Conservation (phyloP, 2,113 vertebrate species). For the Nettapus auritus region DNA sequence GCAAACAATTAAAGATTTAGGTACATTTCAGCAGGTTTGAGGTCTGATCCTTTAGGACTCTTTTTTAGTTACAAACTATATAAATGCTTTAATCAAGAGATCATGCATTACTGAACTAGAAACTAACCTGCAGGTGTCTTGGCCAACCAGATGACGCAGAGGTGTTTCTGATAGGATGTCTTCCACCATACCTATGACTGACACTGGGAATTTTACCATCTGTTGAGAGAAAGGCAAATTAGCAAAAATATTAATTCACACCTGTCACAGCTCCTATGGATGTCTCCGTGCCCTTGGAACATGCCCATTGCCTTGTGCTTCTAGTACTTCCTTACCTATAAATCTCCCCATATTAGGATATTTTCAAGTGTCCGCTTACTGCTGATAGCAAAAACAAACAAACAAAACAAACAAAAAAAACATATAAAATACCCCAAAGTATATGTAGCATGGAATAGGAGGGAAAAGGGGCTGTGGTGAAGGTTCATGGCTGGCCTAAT, state of each 20-base stretch:
- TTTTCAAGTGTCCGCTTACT: background rate
- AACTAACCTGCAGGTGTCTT: background rate
- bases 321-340: background rate
- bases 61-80: background rate
- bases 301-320: rapidly evolving
- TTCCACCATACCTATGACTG: background rate
- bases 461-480: background rate
- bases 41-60: background rate
- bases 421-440: background rate
- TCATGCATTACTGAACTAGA: background rate
- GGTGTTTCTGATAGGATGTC: background rate
- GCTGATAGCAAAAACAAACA: background rate
- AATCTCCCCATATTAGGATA: background rate
- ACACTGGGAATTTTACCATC: background rate
- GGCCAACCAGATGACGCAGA: background rate
- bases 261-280: background rate
- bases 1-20: background rate
- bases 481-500: background rate
- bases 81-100: background rate
- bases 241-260: background rate
- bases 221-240: background rate
- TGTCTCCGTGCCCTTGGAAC: background rate
- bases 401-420: background rate
- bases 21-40: background rate
- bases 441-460: background rate